Evolutionary conservation across 2,113 vertebrate species (phyloP).

Genomic region (Alexandromys fortis): DNA sequence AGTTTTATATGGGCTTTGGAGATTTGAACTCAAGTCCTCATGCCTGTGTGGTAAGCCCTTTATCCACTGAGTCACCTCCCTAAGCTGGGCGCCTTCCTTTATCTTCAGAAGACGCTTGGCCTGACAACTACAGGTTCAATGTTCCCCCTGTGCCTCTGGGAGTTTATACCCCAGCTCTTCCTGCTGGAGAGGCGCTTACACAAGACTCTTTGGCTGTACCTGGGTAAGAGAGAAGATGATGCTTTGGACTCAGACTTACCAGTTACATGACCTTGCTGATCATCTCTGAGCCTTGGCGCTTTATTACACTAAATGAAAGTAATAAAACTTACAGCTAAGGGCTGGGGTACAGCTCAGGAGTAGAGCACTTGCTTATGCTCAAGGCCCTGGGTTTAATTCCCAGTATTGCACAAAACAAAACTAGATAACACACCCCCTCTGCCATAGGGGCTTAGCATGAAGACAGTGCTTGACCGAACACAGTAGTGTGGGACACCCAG

Average conservation of each 20-base stretch:
- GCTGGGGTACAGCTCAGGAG: neutral
- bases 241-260: neutral
- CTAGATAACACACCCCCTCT: neutral
- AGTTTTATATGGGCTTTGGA: neutral
- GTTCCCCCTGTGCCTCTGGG: neutral
- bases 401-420: neutral
- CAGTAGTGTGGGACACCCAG: neutral
- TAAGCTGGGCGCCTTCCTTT: neutral
- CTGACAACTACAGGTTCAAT: neutral
- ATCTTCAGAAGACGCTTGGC: neutral
- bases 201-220: neutral
- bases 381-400: neutral
- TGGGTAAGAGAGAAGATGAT: neutral
- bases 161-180: neutral
- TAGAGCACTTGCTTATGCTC: neutral
- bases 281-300: neutral
- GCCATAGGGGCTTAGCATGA: neutral
- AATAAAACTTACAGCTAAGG: neutral
- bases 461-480: neutral
- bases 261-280: neutral
- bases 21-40: neutral
- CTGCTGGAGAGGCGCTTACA: fast-evolving
- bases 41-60: neutral
- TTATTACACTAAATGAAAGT: neutral
- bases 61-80: neutral